Conservation (phyloP, 2,888 invertebrate genomes). For the Scaptomyza parva region DNA sequence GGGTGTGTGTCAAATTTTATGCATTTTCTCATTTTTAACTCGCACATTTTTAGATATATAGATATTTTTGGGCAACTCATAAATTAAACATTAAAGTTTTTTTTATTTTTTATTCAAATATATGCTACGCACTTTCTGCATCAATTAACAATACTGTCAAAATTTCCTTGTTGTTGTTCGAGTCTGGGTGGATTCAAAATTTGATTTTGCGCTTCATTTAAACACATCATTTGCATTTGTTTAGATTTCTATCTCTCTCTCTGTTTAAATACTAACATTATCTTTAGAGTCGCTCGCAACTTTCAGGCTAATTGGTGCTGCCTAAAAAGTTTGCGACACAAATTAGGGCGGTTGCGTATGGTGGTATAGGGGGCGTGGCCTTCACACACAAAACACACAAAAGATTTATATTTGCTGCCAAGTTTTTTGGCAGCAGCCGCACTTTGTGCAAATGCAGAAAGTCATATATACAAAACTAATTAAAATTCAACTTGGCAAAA, state of each 20-base stretch:
- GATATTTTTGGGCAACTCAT: slow-evolving; percentile 37
- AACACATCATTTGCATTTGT: slow-evolving; percentile 60
- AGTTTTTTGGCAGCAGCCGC: slow-evolving; percentile 48
- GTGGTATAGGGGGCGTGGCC: slow-evolving; percentile 26
- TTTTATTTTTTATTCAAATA: background rate
- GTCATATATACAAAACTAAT: slow-evolving; percentile 76
- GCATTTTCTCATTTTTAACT: slow-evolving; percentile 47
- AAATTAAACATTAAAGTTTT: slow-evolving; percentile 57
- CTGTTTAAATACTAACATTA: slow-evolving; percentile 39
- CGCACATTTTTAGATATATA: background rate
- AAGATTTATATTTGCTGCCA: slow-evolving; percentile 69
- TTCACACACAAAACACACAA: slow-evolving; percentile 22
- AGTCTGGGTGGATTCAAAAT: slow-evolving; percentile 38
- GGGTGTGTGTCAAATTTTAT: slow-evolving; percentile 61
- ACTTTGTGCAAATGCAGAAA: slow-evolving; percentile 38
- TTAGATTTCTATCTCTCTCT: slow-evolving; percentile 39
- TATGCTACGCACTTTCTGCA: slow-evolving; percentile 46
- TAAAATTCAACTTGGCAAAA: slow-evolving; percentile 79
- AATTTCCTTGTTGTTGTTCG: background rate
- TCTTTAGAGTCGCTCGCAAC: slow-evolving; percentile 27
- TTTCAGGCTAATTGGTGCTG: slow-evolving; percentile 65
- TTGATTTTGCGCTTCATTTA: slow-evolving; percentile 72
- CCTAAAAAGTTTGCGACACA: slow-evolving; percentile 59
- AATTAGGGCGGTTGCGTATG: slow-evolving; percentile 36
- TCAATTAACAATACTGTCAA: slow-evolving; percentile 57